Evolutionary conservation across 92 coral and sea anemone genomes (phyloP), one percentile per base, ranked within the genome.

Genomic region (Porites lobata): DNA sequence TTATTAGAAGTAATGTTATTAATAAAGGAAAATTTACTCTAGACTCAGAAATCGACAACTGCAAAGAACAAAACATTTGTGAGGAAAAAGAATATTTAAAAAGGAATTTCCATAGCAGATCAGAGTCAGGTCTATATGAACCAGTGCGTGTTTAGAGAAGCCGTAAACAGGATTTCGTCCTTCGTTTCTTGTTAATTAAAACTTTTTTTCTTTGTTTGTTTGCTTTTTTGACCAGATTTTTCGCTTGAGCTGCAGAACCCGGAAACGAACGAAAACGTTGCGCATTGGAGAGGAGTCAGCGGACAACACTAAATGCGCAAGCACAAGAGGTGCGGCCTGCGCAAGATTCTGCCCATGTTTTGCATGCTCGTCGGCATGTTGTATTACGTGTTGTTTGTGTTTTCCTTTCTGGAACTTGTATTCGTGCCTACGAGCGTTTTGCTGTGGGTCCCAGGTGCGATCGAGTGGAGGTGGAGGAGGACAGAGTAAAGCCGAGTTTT

Each of bases 331-430:
- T 76, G 50, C 88, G 5, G 50, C 74, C 69, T 91, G 84, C 24
- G 85, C 87, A 62, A 86, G 76, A 75, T 24, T 53, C 53, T 91
- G 91, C 29, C 52, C 92, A 7, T 88, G 89, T 54, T 86, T 83
- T 72, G 85, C 93, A 68, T 89, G 93, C 80, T 89, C 96, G 3
- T 51, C 90, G 7, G 94, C 98, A 20, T 95, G 96, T 65, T 89
- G 94, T 19, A 79, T 91, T 65, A 13, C 85, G 15, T 91, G 84
- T 69, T 93, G 94, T 9, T 86, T 92, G 10, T 95, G 98, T 68
- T 89, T 93, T 74, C 94, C 93, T 7, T 93, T 91, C 83, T 91
- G 92, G 32, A 87, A 86, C 67, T 71, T 87, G 66, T 86, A 50
- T 70, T 14, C 80, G 18, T 95, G 98, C 78, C 88, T 95, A n/a